Evolutionary conservation across 1,140 invertebrate genomes (phyloP), one percentile per base, ranked within the genome.

Genomic region (Rhopalosiphum maidis): DNA sequence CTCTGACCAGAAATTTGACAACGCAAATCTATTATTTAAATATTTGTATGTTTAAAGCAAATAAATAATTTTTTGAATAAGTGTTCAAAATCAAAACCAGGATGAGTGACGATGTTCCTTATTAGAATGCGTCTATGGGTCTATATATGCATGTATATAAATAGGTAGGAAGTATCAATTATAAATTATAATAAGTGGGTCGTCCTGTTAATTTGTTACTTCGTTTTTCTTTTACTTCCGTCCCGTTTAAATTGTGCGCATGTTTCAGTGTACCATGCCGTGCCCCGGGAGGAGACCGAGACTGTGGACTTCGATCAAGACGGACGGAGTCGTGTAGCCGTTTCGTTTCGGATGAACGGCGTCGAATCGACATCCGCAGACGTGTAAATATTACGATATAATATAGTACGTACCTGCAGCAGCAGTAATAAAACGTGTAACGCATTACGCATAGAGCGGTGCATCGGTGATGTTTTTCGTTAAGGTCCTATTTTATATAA

Each of bases 191-290:
- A 30, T n/a, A 68, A 68, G n/a, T n/a, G n/a, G 15, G 30, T 15
- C 60, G 25, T 60, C 55, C 15, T 15, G 60, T 6, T 18, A n/a
- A 6, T 77, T 77, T 11, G 15, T 30, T 18, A 4, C 9, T 77
- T n/a, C 60, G 9, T 68, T 68, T 30, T n/a, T 68, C 5, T 77
- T 77, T n/a, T n/a, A 11, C 11, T 30, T 68, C 60, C 30, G 25
- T 30, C 25, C 43, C 48, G 7, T 37, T 25, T 60, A 25, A 15
- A 90, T 6, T 15, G 6, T 77, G 7, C 1, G 22, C 23, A 37
- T 91, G 30, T 93, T 93, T 85, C 48, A 93, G 91, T 93, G 91
- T 93, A 93, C 25, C 91, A 93, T 30, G 91, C 91, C 7, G 82
- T 93, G 25, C 91, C 91, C 9, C 77, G 91, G 0, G 91, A 93